These are phyloP conservation scores for Tribolium castaneum DNA, from an alignment of 1,140 invertebrate genomes.

Conservation along the genomic window DNA sequence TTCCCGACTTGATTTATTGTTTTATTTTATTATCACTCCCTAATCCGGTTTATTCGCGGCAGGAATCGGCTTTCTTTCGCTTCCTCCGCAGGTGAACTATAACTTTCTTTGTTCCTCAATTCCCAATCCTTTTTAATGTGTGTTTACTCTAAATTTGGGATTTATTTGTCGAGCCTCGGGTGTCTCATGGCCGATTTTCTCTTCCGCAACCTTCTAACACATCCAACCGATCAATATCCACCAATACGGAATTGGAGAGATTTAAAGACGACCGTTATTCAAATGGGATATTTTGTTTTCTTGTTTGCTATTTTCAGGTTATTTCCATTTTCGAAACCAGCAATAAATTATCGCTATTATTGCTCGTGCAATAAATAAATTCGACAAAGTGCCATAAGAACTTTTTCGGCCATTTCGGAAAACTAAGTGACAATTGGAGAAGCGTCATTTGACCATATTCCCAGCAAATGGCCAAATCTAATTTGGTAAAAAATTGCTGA, in stretches of 20 bases:
- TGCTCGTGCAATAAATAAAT: slow-evolving; percentile 9
- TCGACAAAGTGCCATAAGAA: not conserved
- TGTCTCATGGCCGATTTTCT: slow-evolving; percentile 26
- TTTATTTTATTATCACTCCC: slow-evolving; percentile 23
- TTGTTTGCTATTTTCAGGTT: slow-evolving; percentile 34
- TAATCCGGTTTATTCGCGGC: not conserved
- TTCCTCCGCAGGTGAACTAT: not conserved
- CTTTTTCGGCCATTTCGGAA: slow-evolving; percentile 7
- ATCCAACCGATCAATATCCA: slow-evolving; percentile 31
- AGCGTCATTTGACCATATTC: not conserved
- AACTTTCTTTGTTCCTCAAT: slow-evolving; percentile 25
- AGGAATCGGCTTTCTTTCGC: not conserved
- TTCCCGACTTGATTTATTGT: slow-evolving; percentile 17
- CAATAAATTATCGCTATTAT: slow-evolving; percentile 26
- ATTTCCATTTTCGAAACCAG: slow-evolving; percentile 21
- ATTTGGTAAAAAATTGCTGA: not conserved
- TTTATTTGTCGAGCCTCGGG: slow-evolving; percentile 8
- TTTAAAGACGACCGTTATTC: slow-evolving; percentile 35
- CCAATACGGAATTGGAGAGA: slow-evolving; percentile 30
- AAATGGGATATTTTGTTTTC: slow-evolving; percentile 36
- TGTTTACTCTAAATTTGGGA: slow-evolving; percentile 30
- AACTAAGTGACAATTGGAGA: not conserved
- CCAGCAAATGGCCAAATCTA: not conserved
- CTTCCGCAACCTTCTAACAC: slow-evolving; percentile 22
- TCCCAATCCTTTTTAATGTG: slow-evolving; percentile 24